Conservation (phyloP, 2,888 invertebrate species). For the Coelinius sp. region DNA sequence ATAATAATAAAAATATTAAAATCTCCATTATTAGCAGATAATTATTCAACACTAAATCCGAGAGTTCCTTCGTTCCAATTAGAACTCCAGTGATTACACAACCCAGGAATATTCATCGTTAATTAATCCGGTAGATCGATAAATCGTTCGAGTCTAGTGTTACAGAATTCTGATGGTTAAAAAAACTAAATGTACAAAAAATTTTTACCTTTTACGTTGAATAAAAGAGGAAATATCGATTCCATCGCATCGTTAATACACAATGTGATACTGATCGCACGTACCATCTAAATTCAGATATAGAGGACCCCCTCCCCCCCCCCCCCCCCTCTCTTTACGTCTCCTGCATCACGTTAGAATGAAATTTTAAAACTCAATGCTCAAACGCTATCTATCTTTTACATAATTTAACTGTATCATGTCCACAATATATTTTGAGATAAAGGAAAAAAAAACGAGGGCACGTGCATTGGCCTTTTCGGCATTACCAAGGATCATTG, state of each 20-base stretch:
- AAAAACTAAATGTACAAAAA: not conserved
- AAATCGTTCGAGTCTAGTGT: not conserved
- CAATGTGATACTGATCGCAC: slow-evolving; percentile 14
- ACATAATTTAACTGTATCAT: not conserved
- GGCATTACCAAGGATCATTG: slow-evolving; percentile 40
- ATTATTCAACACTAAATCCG: not conserved
- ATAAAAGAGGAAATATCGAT: not conserved
- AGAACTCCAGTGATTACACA: not conserved
- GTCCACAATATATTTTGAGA: not conserved
- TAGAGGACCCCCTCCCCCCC: not conserved
- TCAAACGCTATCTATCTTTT: not conserved
- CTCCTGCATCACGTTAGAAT: slow-evolving; percentile 4
- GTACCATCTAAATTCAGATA: slow-evolving; percentile 15
- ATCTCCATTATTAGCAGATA: not conserved
- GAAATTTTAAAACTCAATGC: slow-evolving; percentile 10
- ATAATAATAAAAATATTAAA: not conserved
- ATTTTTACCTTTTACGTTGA: not conserved
- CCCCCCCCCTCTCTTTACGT: too few species aligned
- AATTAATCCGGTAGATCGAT: slow-evolving; percentile 5
- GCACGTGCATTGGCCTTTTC: slow-evolving; percentile 37
- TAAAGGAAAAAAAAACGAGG: slow-evolving; percentile 43
- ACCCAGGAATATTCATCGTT: not conserved
- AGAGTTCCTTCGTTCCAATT: not conserved
- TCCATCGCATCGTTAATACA: slow-evolving; percentile 8
- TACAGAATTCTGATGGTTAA: not conserved